These are phyloP conservation scores for Enoplosus armatus DNA, from an alignment of 2,797 vertebrate genomes.

Conservation along the genomic window DNA sequence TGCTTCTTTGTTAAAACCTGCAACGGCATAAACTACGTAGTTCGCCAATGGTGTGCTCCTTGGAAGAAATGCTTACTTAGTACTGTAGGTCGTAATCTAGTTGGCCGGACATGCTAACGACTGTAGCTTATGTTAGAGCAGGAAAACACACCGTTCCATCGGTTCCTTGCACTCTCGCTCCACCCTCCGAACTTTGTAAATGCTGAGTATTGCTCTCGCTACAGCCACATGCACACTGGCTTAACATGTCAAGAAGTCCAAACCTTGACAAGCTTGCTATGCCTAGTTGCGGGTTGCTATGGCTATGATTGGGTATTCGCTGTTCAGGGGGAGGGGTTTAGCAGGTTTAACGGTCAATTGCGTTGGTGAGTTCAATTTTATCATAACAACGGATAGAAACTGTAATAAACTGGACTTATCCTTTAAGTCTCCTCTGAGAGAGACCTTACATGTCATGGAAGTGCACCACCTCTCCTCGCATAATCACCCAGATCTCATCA, in stretches of 20 bases:
- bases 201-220: background rate
- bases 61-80: too few relatives aligned
- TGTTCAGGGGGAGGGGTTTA: background rate
- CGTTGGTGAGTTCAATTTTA: too few relatives aligned
- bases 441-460: background rate
- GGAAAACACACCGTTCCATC: too few relatives aligned
- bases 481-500: slow-evolving; percentile 45
- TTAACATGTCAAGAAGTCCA: too few relatives aligned
- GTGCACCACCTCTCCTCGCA: background rate
- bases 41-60: too few relatives aligned
- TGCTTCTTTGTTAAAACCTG: too few relatives aligned
- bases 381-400: background rate
- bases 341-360: background rate
- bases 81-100: too few relatives aligned
- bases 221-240: background rate
- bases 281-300: background rate
- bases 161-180: too few relatives aligned
- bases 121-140: too few relatives aligned
- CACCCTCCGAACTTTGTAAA: too few relatives aligned
- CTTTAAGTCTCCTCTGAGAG: background rate
- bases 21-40: too few relatives aligned
- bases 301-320: background rate
- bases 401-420: background rate
- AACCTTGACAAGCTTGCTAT: background rate
- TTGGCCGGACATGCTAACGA: too few relatives aligned